Evolutionary conservation across 35 echinoderm and acorn worm genomes (phyloP).

Genomic region (Antedon bifida): DNA sequence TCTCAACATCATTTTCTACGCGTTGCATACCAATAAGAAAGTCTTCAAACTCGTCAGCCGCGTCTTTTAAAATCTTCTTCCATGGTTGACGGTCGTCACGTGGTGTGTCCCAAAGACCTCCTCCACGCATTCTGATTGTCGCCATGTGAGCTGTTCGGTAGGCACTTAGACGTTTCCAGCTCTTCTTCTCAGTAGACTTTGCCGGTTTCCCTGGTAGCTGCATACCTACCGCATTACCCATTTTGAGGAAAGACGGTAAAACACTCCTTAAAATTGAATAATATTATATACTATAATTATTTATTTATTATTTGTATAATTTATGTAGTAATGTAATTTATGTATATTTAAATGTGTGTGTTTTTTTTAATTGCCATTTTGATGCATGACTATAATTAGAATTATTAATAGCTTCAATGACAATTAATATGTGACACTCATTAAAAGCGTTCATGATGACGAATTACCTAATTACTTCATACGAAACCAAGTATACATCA

Average conservation of each 20-base stretch:
- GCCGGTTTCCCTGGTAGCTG: not conserved
- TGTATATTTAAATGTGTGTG: too few species aligned
- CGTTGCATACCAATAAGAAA: conserved; percentile 5
- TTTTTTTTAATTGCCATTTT: too few species aligned
- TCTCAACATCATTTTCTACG: conserved; percentile 11
- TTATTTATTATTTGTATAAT: too few species aligned
- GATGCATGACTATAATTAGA: too few species aligned
- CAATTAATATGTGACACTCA: too few species aligned
- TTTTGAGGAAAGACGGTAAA: not conserved
- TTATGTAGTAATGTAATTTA: too few species aligned
- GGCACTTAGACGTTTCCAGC: not conserved
- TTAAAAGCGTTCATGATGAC: too few species aligned
- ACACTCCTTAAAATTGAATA: too few species aligned
- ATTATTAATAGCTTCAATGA: too few species aligned
- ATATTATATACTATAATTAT: too few species aligned
- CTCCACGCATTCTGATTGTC: conserved; percentile 26
- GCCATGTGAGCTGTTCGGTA: conserved; percentile 26
- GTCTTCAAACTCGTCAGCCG: conserved; percentile 25
- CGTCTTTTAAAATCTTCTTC: conserved; percentile 55
- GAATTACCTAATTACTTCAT: too few species aligned
- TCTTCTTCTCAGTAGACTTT: not conserved
- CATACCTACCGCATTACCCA: not conserved
- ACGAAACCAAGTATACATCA: too few species aligned
- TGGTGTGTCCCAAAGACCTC: conserved; percentile 23
- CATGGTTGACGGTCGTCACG: conserved; percentile 56